Conservation (phyloP, 2,797 vertebrate species). For the Smutsia gigantea region DNA sequence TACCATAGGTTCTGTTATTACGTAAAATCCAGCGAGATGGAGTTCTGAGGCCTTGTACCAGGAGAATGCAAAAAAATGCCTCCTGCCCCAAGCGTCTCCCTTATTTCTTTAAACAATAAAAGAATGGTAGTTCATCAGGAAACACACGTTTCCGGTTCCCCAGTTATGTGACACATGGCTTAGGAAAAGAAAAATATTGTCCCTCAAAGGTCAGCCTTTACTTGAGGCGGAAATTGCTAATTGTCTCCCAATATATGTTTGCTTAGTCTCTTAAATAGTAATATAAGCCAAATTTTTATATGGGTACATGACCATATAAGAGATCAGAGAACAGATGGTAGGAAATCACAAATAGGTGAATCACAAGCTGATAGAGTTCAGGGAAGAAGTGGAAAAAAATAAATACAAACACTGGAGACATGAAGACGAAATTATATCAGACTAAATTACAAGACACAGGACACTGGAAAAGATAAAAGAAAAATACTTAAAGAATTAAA, state of each 20-base stretch:
- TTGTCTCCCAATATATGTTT: not conserved
- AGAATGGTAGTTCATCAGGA: not conserved
- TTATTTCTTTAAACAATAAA: not conserved
- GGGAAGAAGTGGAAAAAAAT: not conserved
- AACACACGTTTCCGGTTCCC: not conserved
- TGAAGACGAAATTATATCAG: not conserved
- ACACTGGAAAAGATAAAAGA: not conserved
- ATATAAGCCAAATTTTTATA: not conserved
- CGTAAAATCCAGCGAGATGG: not conserved
- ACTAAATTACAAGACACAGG: not conserved
- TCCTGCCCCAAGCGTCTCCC: not conserved
- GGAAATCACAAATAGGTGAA: conserved; percentile 1
- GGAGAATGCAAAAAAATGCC: not conserved
- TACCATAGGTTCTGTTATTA: not conserved
- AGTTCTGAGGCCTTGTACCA: not conserved
- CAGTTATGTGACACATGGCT: not conserved
- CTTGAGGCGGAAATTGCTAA: not conserved
- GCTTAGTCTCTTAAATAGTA: not conserved
- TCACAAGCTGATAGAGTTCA: not conserved
- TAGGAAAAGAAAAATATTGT: not conserved
- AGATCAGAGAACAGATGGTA: not conserved
- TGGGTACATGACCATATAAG: not conserved
- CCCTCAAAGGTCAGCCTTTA: not conserved
- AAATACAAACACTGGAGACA: not conserved
- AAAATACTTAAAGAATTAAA: not conserved